phyloP scores from a whole-genome alignment of 2,797 vertebrate species.

The Centroberyx gerrardi region DNA sequence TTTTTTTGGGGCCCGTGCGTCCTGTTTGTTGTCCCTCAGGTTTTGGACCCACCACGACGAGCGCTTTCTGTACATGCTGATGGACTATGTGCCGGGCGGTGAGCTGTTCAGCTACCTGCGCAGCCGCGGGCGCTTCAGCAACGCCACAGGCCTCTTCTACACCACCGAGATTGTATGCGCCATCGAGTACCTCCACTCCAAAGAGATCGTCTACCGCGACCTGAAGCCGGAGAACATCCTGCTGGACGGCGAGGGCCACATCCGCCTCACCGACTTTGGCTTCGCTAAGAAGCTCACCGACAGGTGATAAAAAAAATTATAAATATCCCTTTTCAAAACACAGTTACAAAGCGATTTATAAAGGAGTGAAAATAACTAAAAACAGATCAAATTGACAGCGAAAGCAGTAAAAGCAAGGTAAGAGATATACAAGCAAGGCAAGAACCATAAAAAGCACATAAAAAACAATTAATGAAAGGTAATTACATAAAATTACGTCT shows the following conservation, averaged over 20 bases:
- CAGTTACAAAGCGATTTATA: no score
- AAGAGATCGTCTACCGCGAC: constrained; percentile 96
- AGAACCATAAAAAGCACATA: no score
- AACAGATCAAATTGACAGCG: not conserved
- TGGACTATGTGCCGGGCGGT: constrained; percentile 96
- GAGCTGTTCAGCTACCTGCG: constrained; percentile 97
- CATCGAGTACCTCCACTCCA: constrained; percentile 96
- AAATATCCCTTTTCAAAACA: no score
- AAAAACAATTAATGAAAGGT: no score
- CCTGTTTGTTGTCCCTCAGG: constrained; percentile 71
- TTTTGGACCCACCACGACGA: constrained; percentile 97
- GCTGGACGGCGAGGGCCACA: constrained; percentile 94
- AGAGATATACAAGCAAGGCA: no score
- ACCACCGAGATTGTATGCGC: constrained; percentile 94
- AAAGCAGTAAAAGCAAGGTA: no score
- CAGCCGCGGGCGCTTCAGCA: constrained; percentile 93
- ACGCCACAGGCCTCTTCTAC: constrained; percentile 92
- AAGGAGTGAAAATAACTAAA: not conserved
- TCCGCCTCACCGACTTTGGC: constrained; percentile 97
- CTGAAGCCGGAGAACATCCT: constrained; percentile 98
- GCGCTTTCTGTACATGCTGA: constrained; percentile 95
- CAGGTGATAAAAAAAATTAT: constrained; percentile 81
- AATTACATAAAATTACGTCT: no score
- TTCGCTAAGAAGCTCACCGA: constrained; percentile 97
- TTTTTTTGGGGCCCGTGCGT: not conserved